Conservation (phyloP, 2,797 vertebrate genomes). For the Borostomias antarcticus region DNA sequence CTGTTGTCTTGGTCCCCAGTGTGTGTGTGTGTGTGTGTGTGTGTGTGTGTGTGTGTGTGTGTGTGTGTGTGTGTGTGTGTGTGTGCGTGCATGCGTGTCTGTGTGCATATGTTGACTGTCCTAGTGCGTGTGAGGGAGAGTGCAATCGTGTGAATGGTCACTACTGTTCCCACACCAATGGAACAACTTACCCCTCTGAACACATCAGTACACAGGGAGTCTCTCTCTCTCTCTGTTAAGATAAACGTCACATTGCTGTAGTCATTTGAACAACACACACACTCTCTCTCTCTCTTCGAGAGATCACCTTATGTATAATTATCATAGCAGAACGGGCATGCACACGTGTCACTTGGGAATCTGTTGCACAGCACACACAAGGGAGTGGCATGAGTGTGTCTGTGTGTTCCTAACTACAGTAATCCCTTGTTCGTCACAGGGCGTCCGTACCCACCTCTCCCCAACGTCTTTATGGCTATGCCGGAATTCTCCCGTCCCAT, state of each 20-base stretch:
- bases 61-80: conserved; percentile 1
- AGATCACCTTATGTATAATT: conserved; percentile 55
- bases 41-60: conserved; percentile 26
- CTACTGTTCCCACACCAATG: conserved; percentile 21
- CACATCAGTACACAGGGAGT: conserved; percentile 38
- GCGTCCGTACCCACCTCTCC: conserved; percentile 66
- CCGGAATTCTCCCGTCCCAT: conserved; percentile 64
- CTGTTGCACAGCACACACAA: conserved; percentile 43
- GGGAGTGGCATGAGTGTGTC: conserved; percentile 56
- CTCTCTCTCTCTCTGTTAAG: no score
- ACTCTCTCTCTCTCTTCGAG: no score
- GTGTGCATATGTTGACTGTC: conserved; percentile 14
- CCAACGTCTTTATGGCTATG: conserved; percentile 62
- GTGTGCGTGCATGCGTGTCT: conserved; percentile 20
- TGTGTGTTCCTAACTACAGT: conserved; percentile 50
- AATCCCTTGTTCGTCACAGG: conserved; percentile 70
- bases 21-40: conserved; percentile 17
- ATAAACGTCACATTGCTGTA: no score
- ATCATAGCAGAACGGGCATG: conserved; percentile 68
- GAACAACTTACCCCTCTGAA: conserved; percentile 14
- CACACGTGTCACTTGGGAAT: conserved; percentile 67
- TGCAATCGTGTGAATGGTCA: conserved; percentile 36
- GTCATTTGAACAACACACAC: no score
- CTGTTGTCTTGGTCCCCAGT: conserved; percentile 16
- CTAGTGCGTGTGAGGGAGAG: conserved; percentile 29